Conservation (phyloP, 2,797 vertebrate genomes). For the Poeciliopsis infans region DNA sequence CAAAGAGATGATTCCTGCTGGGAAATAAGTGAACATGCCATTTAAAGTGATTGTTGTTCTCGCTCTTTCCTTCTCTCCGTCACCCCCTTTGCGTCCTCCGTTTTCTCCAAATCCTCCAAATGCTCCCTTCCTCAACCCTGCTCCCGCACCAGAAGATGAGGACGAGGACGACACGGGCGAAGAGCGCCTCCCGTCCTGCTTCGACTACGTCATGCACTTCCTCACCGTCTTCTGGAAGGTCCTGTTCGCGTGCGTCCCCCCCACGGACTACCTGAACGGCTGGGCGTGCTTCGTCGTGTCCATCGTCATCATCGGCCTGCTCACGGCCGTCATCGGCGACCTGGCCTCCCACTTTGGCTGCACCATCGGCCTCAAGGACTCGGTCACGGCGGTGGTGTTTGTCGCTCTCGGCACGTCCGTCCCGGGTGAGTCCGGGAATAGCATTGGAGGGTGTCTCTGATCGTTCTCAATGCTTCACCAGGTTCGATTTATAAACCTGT, state of each 20-base stretch:
- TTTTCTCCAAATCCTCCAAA: slow-evolving; percentile 13
- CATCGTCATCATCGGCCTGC: slow-evolving; percentile 93
- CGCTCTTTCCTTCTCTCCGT: slow-evolving; percentile 29
- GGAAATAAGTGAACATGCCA: slow-evolving; percentile 34
- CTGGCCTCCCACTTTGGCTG: slow-evolving; percentile 97
- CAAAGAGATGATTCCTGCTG: slow-evolving; percentile 8
- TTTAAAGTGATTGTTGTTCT: slow-evolving; percentile 54
- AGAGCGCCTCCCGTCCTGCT: slow-evolving; percentile 94
- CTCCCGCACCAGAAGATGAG: slow-evolving; percentile 85
- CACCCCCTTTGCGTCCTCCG: slow-evolving; percentile 28
- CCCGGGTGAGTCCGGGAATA: slow-evolving; percentile 83
- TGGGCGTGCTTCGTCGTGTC: slow-evolving; percentile 95
- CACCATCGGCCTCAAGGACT: slow-evolving; percentile 98
- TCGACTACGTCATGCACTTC: slow-evolving; percentile 99
- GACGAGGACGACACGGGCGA: slow-evolving; percentile 95
- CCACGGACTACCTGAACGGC: slow-evolving; percentile 94
- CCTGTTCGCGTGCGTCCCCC: slow-evolving; percentile 95
- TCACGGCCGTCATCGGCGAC: slow-evolving; percentile 94
- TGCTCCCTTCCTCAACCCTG: slow-evolving; percentile 1
- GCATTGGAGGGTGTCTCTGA: not conserved
- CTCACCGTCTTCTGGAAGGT: slow-evolving; percentile 99
- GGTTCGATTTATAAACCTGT: not conserved
- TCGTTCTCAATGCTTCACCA: not conserved
- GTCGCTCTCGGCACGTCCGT: slow-evolving; percentile 96
- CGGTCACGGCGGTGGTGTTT: slow-evolving; percentile 94